Evolutionary conservation across 2,797 vertebrate genomes (phyloP), one percentile per base, ranked within the genome.

Genomic region (Ateles fusciceps): DNA sequence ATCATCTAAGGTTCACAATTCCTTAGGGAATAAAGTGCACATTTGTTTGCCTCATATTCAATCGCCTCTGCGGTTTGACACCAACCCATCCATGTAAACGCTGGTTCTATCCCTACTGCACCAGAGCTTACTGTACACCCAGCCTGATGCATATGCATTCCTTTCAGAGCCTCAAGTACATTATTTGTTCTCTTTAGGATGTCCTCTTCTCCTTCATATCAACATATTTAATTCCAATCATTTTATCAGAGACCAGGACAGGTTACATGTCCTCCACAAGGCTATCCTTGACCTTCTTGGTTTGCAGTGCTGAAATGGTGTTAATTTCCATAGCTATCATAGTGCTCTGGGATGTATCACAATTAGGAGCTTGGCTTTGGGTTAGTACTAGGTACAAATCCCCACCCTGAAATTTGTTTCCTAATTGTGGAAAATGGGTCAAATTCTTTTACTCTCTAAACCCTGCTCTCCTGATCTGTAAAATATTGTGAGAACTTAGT

Each of bases 1-100:
- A 88, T 92, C 96, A 86, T 95, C 95, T 95, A 80, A 92, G 46
- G 5, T 52, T 94, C 48, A 80, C 44, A 57, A 4, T 94, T 93
- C 71, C 89, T 78, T 61, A 36, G 50, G 92, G 88, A 96, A 91
- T 19, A 28, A 72, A 95, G 48, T 36, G 17, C 48, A 72, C 92
- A 59, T 91, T 80, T 80, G 19, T 91, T 72, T 44, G 24, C 39
- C 19, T 59, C 55, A 26, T 28, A 57, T 44, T 72, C 44, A 83
- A 12, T 83, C 52, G 33, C 42, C 64, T 95, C 85, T 85, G 76
- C 15, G 64, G 22, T 92, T 74, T 89, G 93, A 94, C 46, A 83
- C 76, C 26, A 11, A 48, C 52, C 30, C n/a, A 22, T 5, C 55
- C n/a, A 22, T 52, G 26, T 30, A 59, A 84, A 61, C 26, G 13